A percentile compares a stretch with the other conserved stretches of the same genome.
Conservation (phyloP, 2,113 vertebrate species). For the Cisticola juncidis region DNA sequence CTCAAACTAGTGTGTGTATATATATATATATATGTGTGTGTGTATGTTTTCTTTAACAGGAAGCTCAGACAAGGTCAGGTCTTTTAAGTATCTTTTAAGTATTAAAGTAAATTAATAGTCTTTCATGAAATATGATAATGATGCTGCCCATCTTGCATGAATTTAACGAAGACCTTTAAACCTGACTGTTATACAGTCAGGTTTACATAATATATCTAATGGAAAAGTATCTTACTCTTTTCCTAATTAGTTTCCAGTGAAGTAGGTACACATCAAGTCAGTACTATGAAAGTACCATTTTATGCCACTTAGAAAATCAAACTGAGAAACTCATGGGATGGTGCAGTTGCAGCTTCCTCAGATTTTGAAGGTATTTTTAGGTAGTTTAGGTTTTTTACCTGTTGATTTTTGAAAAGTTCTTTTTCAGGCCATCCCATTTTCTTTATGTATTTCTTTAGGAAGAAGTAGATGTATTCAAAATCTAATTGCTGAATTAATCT, state of each 20-base stretch:
- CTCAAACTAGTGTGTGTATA: neutral
- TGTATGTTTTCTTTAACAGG: neutral
- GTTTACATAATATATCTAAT: no score
- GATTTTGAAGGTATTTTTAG: neutral
- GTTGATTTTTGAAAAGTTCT: neutral
- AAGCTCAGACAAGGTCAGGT: neutral
- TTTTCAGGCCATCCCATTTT: neutral
- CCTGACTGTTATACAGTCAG: neutral
- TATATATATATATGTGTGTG: no score
- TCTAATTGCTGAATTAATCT: neutral
- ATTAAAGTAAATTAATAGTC: neutral
- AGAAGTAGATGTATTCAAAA: neutral
- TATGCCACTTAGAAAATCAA: neutral
- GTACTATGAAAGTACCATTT: neutral
- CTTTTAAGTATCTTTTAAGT: neutral
- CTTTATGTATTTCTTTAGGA: neutral
- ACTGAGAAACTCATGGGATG: neutral
- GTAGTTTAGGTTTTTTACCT: rapidly evolving
- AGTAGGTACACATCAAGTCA: neutral
- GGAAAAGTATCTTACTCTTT: neutral
- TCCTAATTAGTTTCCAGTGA: neutral
- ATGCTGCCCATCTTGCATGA: neutral
- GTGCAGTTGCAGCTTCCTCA: neutral
- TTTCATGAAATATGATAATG: neutral
- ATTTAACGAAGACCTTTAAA: neutral